phyloP scores from a whole-genome alignment of 1,140 invertebrate genomes.

The Phortica variegata region DNA sequence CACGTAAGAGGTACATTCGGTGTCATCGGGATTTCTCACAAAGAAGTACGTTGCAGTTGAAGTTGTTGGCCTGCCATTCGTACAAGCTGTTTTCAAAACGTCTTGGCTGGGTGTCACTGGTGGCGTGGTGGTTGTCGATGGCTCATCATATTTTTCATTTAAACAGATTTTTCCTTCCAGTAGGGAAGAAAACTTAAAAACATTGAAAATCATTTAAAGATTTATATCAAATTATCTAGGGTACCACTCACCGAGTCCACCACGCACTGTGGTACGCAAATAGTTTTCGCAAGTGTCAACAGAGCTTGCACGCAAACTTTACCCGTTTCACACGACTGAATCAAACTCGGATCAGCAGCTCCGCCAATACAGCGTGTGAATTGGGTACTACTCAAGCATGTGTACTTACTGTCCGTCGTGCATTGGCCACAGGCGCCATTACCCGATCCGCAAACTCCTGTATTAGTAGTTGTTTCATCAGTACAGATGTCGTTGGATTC shows the following conservation, averaged over 20 bases:
- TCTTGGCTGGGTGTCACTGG: constrained; percentile 14
- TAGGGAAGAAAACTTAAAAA: neutral
- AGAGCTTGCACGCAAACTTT: constrained; percentile 19
- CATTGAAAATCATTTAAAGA: neutral
- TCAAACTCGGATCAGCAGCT: neutral
- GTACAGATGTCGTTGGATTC: too few species aligned
- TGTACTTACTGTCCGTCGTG: neutral
- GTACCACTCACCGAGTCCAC: constrained; percentile 24
- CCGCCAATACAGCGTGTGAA: constrained; percentile 21
- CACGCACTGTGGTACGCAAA: constrained; percentile 30
- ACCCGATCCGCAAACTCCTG: too few species aligned
- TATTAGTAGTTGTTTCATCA: too few species aligned
- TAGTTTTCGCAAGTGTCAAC: neutral
- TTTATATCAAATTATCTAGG: neutral
- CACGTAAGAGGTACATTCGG: too few species aligned
- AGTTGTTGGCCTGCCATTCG: neutral
- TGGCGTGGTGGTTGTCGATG: constrained; percentile 12
- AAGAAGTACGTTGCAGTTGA: constrained; percentile 13
- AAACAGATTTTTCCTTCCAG: constrained; percentile 10
- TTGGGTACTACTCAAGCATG: constrained; percentile 30
- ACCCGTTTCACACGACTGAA: constrained; percentile 12
- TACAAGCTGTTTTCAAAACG: constrained; percentile 2
- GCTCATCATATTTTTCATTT: constrained; percentile 19
- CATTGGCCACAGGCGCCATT: constrained; percentile 9
- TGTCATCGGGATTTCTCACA: too few species aligned